Evolutionary conservation across 2,888 invertebrate species (phyloP), one percentile per base, ranked within the genome.

Genomic region (Tenthredo mesomela): DNA sequence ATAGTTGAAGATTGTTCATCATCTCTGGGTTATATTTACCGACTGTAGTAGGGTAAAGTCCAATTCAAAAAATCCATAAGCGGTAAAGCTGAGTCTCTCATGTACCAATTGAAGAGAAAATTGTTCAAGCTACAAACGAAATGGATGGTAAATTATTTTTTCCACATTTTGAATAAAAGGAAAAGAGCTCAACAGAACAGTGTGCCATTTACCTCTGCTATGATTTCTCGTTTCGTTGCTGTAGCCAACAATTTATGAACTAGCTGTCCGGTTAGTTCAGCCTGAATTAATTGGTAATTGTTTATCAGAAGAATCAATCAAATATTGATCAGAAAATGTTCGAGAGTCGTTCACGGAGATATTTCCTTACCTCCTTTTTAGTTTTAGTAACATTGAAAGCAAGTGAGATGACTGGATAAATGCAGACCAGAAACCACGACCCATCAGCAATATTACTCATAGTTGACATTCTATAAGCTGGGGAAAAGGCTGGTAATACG

Each of bases 51-150:
- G 67, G 29, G 67, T 67, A 33, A 25, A 67, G 33, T 29, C 67
- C 33, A 67, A 67, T 67, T n/a, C 18, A 12, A 67, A 67, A 67
- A 67, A 67, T 67, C 67, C 67, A 18, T 33, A 67, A 33, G 67
- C 67, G 6, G 33, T 67, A 6, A 67, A 67, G 18, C 67, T 67
- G 33, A 67, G 5, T 3, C 12, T 33, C 6, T 33, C 67, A 6
- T 67, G 29, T 12, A 15, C 6, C 29, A 67, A 25, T 33, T 67
- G 12, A 18, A 25, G 18, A 25, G 25, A 12, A 33, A 67, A 67
- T 33, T 67, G 67, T 67, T 67, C 67, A 33, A 67, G 33, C 67
- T 67, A 12, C 2, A 67, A 67, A 67, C 33, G 15, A 33, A n/a
- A 21, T 58, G n/a, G 15, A 4, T 4, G n/a, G 1, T 33, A 4